These are phyloP conservation scores for Sardina pilchardus DNA, from an alignment of 2,113 vertebrate species.

Conservation along the genomic window DNA sequence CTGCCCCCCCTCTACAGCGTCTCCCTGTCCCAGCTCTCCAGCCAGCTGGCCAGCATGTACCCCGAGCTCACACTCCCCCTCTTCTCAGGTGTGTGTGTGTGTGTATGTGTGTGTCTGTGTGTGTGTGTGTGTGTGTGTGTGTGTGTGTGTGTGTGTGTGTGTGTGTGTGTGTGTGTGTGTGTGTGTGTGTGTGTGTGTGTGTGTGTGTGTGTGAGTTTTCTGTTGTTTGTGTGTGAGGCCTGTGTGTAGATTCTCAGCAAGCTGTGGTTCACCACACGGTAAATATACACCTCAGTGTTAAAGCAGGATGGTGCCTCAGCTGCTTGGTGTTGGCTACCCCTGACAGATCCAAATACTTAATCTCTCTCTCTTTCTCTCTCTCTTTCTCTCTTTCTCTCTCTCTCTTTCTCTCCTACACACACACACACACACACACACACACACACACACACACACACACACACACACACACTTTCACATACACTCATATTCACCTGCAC, in stretches of 20 bases:
- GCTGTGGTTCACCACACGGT: slow-evolving; percentile 6
- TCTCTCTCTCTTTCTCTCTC: background rate
- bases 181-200: background rate
- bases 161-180: background rate
- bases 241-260: background rate
- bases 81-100: slow-evolving; percentile 83
- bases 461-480: too few species aligned
- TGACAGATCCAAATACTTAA: background rate
- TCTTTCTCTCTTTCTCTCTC: background rate
- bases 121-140: background rate
- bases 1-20: slow-evolving; percentile 94
- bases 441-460: background rate
- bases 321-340: background rate
- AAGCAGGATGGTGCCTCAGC: background rate
- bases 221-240: background rate
- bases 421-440: slow-evolving; percentile 2
- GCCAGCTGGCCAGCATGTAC: slow-evolving; percentile 95
- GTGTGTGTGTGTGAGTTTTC: background rate
- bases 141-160: background rate
- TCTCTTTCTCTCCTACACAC: background rate
- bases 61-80: slow-evolving; percentile 96
- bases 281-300: background rate
- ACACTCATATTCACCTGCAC: too few species aligned
- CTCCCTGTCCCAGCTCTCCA: slow-evolving; percentile 87
- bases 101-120: background rate